phyloP scores from a whole-genome alignment of 2,113 vertebrate species.

The Morone saxatilis region DNA sequence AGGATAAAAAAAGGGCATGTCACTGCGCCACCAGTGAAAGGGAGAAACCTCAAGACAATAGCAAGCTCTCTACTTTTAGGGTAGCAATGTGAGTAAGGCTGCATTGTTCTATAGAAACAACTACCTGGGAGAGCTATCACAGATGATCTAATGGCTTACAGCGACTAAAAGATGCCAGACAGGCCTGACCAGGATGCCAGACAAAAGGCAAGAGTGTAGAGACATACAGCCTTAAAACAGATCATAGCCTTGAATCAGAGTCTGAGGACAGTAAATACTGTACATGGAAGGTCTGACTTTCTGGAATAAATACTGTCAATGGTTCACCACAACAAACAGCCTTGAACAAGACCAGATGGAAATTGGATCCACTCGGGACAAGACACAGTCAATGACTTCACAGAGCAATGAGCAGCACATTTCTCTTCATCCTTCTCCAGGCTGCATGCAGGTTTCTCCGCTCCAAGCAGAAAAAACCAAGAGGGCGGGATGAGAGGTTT shows the following conservation, averaged over 20 bases:
- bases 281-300: constrained; percentile 26
- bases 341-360: constrained; percentile 53
- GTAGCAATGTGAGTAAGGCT: constrained; percentile 58
- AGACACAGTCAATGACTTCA: constrained; percentile 67
- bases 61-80: constrained; percentile 45
- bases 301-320: constrained; percentile 70
- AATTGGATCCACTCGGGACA: constrained; percentile 55
- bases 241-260: constrained; percentile 52
- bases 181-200: constrained; percentile 48
- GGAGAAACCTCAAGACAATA: constrained; percentile 36
- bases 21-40: constrained; percentile 30
- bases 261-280: constrained; percentile 61
- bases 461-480: constrained; percentile 55
- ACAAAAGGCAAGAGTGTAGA: constrained; percentile 72
- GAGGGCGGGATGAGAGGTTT: constrained; percentile 52
- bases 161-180: constrained; percentile 41
- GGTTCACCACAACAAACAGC: constrained; percentile 65
- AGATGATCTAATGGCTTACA: constrained; percentile 39
- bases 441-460: constrained; percentile 79
- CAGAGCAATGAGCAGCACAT: constrained; percentile 70
- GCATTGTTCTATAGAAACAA: constrained; percentile 57
- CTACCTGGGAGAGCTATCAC: constrained; percentile 38
- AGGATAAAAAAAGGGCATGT: constrained; percentile 13
- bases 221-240: constrained; percentile 54
- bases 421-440: constrained; percentile 70